Percentiles rank a stretch among this genome's conserved stretches.
phyloP scores from a whole-genome alignment of 2,797 vertebrate species.

The Eospalax fontanierii region DNA sequence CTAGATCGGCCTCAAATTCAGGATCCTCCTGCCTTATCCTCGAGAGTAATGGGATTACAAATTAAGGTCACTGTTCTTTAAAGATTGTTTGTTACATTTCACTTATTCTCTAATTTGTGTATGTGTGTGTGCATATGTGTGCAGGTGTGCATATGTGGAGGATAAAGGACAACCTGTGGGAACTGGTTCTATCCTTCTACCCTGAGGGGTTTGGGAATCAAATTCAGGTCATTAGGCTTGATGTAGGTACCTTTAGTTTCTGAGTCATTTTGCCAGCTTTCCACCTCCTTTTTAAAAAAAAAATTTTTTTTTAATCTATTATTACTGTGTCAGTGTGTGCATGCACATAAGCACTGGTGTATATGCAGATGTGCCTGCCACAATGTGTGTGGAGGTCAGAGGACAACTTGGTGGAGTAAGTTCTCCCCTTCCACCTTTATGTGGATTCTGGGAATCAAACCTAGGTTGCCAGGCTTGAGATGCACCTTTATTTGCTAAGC shows the following conservation, averaged over 20 bases:
- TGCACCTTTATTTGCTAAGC: neutral
- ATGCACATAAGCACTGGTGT: too few species aligned
- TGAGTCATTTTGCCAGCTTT: too few species aligned
- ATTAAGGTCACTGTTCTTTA: neutral
- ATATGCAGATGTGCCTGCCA: neutral
- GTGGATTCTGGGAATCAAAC: neutral
- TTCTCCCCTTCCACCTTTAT: neutral
- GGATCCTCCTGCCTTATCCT: neutral
- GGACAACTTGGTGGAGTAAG: neutral
- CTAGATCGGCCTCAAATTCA: neutral
- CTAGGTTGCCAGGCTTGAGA: neutral
- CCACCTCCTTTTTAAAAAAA: too few species aligned
- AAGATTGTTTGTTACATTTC: neutral
- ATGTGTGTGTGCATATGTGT: neutral
- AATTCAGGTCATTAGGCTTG: too few species aligned
- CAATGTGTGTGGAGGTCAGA: neutral
- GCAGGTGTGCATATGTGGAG: neutral
- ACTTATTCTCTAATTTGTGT: too few species aligned
- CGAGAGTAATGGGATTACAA: neutral
- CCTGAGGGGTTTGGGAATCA: too few species aligned
- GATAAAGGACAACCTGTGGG: too few species aligned
- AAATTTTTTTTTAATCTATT: too few species aligned
- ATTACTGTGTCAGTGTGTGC: too few species aligned
- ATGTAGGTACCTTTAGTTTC: too few species aligned
- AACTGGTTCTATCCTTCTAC: too few species aligned